Conservation (phyloP, 2,888 invertebrate genomes). For the Laspeyria flexula region DNA sequence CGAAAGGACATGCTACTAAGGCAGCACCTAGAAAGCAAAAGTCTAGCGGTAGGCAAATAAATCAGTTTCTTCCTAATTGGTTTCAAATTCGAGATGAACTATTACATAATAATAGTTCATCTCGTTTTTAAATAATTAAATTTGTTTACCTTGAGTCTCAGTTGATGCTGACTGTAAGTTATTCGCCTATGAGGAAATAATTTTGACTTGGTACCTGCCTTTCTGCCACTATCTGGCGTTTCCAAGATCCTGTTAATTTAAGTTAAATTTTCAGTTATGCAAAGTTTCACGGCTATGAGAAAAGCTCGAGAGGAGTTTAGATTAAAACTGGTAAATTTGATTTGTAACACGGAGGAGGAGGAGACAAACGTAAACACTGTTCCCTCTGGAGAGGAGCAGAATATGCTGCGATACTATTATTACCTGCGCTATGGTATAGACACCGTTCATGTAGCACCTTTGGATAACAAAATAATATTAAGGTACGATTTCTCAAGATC, state of each 20-base stretch:
- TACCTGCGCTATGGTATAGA: constrained; percentile 96
- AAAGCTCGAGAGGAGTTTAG: constrained; percentile 94
- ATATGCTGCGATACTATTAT: constrained; percentile 93
- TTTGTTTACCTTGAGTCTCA: too few relatives aligned
- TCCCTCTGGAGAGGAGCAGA: constrained; percentile 88
- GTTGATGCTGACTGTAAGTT: too few relatives aligned
- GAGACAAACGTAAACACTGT: constrained; percentile 57
- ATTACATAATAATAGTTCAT: too few relatives aligned
- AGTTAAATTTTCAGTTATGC: constrained; percentile 75
- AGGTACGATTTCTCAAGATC: constrained; percentile 65
- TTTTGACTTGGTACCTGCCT: too few relatives aligned
- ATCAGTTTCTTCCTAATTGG: too few relatives aligned
- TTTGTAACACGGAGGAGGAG: constrained; percentile 81
- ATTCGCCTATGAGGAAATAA: too few relatives aligned
- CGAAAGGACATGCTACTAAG: constrained; percentile 60
- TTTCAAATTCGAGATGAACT: too few relatives aligned
- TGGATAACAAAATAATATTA: constrained; percentile 90
- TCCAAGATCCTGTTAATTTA: too few relatives aligned
- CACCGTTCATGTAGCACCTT: constrained; percentile 94
- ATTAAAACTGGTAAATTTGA: constrained; percentile 90
- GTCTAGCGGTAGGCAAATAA: constrained; percentile 66
- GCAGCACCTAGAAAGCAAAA: constrained; percentile 44
- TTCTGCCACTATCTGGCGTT: too few relatives aligned
- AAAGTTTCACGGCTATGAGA: constrained; percentile 89
- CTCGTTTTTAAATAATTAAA: too few relatives aligned